phyloP scores from a whole-genome alignment of 2,797 vertebrate species.

The Hyperoplus immaculatus region DNA sequence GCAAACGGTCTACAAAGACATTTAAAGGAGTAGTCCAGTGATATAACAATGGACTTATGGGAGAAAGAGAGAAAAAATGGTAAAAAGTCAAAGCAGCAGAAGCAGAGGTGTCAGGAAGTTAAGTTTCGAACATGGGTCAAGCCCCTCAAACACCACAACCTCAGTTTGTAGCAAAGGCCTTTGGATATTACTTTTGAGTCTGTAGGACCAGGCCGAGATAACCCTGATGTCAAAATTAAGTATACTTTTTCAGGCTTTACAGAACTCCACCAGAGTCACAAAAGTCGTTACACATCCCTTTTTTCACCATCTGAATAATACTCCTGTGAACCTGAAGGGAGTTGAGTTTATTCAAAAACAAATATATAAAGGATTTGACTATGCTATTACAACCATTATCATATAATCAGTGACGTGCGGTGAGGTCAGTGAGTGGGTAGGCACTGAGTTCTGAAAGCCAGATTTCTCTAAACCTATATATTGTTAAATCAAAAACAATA shows the following conservation, averaged over 20 bases:
- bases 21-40: slow-evolving; percentile 2
- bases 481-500: no score
- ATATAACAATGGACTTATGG: background rate
- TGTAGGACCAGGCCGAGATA: background rate
- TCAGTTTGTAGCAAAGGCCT: background rate
- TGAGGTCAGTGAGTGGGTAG: no score
- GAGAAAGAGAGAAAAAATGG: background rate
- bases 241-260: slow-evolving; percentile 1
- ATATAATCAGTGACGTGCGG: no score
- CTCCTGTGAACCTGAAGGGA: background rate
- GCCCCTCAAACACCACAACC: background rate
- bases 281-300: background rate
- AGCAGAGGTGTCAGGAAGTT: no score
- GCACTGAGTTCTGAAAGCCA: no score
- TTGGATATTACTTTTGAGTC: slow-evolving; percentile 3
- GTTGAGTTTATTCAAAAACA: background rate
- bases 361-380: background rate
- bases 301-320: slow-evolving; percentile 8
- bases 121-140: background rate
- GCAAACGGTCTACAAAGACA: slow-evolving; percentile 26
- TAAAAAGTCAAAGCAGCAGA: background rate
- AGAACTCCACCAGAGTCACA: background rate
- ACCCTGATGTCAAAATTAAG: background rate
- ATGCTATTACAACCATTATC: background rate
- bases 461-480: no score